Conservation (phyloP, 1,140 invertebrate species). For the Formica selysi region DNA sequence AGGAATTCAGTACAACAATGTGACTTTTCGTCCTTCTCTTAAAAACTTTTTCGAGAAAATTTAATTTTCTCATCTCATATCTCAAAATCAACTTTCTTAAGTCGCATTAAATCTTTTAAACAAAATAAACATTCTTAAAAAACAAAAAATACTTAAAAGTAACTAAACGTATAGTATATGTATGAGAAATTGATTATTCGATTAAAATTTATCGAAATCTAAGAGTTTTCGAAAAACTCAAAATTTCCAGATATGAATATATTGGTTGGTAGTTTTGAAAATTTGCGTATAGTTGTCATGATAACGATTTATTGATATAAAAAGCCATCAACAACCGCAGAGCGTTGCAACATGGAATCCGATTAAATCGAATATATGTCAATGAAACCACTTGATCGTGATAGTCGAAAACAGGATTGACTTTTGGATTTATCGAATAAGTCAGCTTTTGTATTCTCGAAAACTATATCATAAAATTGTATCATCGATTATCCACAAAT, state of each 20-base stretch:
- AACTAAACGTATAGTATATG: background rate
- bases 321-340: slow-evolving; percentile 14
- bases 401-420: slow-evolving; percentile 39
- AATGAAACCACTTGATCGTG: slow-evolving; percentile 44
- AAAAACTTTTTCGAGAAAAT: background rate
- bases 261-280: background rate
- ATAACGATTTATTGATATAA: slow-evolving; percentile 40
- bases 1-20: background rate
- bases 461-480: background rate
- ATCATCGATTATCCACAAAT: slow-evolving; percentile 28
- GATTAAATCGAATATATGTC: slow-evolving; percentile 48
- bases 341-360: slow-evolving; percentile 24
- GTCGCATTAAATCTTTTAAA: background rate
- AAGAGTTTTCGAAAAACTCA: background rate
- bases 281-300: slow-evolving; percentile 21
- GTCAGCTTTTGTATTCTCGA: slow-evolving; percentile 24
- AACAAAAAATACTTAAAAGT: background rate
- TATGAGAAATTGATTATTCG: background rate
- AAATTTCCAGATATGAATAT: background rate
- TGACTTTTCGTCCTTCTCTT: background rate
- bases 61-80: background rate
- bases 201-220: background rate
- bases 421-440: slow-evolving; percentile 43
- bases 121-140: background rate
- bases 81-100: background rate